Conservation (phyloP, 2,113 vertebrate species). For the Eulemur macaco region DNA sequence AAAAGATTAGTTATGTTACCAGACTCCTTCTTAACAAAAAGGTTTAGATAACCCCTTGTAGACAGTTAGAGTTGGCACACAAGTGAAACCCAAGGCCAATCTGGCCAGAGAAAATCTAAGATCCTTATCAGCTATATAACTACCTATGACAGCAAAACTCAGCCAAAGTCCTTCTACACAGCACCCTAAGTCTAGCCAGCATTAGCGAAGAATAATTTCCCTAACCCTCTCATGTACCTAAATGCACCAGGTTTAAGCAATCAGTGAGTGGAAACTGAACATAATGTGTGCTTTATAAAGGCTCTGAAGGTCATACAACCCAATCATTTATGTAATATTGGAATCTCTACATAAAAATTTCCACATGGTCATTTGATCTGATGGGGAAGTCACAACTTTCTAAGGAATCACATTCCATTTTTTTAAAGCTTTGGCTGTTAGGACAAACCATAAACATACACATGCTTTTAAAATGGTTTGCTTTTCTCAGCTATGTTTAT, state of each 20-base stretch:
- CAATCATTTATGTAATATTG: neutral
- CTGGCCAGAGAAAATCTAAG: neutral
- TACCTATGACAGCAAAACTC: neutral
- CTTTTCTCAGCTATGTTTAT: neutral
- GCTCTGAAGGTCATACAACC: neutral
- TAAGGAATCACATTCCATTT: neutral
- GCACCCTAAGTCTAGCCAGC: neutral
- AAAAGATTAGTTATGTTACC: neutral
- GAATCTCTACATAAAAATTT: conserved; percentile 4
- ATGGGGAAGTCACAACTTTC: neutral
- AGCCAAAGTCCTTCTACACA: neutral
- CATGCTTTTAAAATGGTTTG: neutral
- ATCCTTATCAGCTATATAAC: neutral
- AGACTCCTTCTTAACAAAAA: neutral
- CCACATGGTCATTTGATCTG: neutral
- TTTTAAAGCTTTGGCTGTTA: neutral
- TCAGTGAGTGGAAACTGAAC: neutral
- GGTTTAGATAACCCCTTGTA: neutral
- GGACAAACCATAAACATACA: neutral
- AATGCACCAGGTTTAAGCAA: neutral
- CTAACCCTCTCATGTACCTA: neutral
- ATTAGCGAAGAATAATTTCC: neutral
- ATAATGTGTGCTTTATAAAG: neutral
- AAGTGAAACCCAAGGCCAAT: neutral
- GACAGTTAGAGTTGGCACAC: neutral